These are phyloP conservation scores for Oscheius sp. DNA, from an alignment of 1,140 invertebrate genomes.

Conservation along the genomic window DNA sequence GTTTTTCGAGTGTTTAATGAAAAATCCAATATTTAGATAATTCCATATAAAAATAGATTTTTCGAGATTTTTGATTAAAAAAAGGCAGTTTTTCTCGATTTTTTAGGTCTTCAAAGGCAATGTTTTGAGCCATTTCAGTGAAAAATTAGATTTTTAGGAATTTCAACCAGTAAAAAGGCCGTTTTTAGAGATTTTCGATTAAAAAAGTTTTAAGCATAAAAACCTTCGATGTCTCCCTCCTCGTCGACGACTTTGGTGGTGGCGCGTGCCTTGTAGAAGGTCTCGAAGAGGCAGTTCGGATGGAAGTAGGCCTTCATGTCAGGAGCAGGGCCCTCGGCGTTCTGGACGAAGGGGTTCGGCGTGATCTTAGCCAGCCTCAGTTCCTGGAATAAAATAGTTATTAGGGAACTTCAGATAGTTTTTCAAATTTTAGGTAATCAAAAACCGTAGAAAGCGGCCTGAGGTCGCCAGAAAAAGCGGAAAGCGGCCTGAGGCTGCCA, in stretches of 20 bases:
- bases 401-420: not conserved
- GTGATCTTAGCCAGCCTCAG: constrained; percentile 29
- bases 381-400: not conserved
- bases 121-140: not conserved
- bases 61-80: not conserved
- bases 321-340: constrained; percentile 20
- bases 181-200: not conserved
- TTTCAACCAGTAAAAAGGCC: too few species aligned
- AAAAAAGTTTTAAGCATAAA: not conserved
- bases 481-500: too few species aligned
- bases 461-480: too few species aligned
- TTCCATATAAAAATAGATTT: not conserved
- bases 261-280: constrained; percentile 24
- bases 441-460: too few species aligned
- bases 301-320: constrained; percentile 37
- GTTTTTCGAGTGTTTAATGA: not conserved
- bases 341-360: constrained; percentile 29
- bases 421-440: not conserved
- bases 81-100: not conserved
- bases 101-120: not conserved
- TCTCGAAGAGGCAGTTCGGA: constrained; percentile 27
- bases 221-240: constrained; percentile 28
- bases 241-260: constrained; percentile 38
- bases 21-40: not conserved
- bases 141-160: not conserved